phyloP scores from a whole-genome alignment of 2,797 vertebrate species.

The Pempheris klunzingeri region DNA sequence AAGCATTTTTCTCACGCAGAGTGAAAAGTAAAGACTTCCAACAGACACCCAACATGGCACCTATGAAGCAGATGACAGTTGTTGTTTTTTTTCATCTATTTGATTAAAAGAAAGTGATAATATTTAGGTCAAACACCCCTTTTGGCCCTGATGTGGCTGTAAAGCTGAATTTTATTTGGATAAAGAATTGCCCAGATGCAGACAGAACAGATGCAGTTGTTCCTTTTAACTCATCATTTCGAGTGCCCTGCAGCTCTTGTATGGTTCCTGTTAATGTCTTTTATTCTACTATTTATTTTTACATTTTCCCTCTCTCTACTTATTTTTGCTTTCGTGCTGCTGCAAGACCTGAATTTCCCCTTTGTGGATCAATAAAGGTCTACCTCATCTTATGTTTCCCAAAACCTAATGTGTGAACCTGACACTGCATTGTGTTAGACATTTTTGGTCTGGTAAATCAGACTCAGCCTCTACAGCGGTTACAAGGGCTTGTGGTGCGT shows the following conservation, averaged over 20 bases:
- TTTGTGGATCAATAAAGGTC: no score
- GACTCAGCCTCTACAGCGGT: not conserved
- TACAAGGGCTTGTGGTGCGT: no score
- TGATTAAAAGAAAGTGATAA: not conserved
- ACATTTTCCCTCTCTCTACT: no score
- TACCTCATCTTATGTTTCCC: not conserved
- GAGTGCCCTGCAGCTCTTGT: no score
- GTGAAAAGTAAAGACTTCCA: slow-evolving; percentile 22
- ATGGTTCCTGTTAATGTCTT: no score
- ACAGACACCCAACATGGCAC: not conserved
- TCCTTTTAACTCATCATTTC: no score
- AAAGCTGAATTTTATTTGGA: not conserved
- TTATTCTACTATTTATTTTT: no score
- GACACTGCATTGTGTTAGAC: no score
- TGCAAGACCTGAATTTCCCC: no score
- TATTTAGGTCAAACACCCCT: not conserved
- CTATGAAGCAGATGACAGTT: not conserved
- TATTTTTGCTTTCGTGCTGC: no score
- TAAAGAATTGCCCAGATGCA: not conserved
- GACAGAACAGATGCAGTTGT: not conserved
- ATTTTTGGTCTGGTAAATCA: slow-evolving; percentile 4
- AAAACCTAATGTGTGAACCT: not conserved
- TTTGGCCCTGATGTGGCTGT: not conserved
- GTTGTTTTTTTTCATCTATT: not conserved
- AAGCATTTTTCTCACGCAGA: slow-evolving; percentile 61